These are phyloP conservation scores for Drosophila punjabiensis DNA, from an alignment of 1,140 invertebrate species.

Conservation along the genomic window DNA sequence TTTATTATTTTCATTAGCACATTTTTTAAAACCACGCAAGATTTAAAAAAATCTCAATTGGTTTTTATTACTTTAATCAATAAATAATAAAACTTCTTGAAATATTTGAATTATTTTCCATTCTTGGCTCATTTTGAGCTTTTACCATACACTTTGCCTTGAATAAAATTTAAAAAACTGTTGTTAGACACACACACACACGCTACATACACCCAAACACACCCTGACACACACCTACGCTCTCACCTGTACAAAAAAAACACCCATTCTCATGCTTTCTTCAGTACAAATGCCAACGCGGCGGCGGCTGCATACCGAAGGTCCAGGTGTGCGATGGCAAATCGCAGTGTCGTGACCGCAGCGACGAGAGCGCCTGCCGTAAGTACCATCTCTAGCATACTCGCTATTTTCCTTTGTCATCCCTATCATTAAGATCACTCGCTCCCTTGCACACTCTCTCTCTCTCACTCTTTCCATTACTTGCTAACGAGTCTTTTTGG, in stretches of 20 bases:
- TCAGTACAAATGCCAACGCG: slow-evolving; percentile 84
- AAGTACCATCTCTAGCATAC: slow-evolving; percentile 71
- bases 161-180: neutral
- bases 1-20: no score
- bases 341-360: slow-evolving; percentile 90
- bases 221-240: slow-evolving; percentile 12
- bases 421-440: neutral
- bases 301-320: slow-evolving; percentile 86
- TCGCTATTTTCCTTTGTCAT: neutral
- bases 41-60: neutral
- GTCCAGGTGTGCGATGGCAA: slow-evolving; percentile 89
- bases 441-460: neutral
- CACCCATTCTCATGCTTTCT: slow-evolving; percentile 49
- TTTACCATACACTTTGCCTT: fast-evolving
- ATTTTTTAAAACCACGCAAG: no score
- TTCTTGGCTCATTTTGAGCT: neutral
- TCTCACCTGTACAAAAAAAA: slow-evolving; percentile 18
- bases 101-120: neutral
- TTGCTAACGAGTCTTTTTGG: slow-evolving; percentile 3
- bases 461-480: neutral
- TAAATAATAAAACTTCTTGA: neutral
- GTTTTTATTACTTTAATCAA: neutral
- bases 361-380: slow-evolving; percentile 90
- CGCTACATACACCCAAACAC: neutral
- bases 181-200: neutral